Percentiles rank a stretch among this genome's conserved stretches.
These are phyloP conservation scores for Bombus difficillimus DNA, from an alignment of 1,140 invertebrate species.

Conservation along the genomic window DNA sequence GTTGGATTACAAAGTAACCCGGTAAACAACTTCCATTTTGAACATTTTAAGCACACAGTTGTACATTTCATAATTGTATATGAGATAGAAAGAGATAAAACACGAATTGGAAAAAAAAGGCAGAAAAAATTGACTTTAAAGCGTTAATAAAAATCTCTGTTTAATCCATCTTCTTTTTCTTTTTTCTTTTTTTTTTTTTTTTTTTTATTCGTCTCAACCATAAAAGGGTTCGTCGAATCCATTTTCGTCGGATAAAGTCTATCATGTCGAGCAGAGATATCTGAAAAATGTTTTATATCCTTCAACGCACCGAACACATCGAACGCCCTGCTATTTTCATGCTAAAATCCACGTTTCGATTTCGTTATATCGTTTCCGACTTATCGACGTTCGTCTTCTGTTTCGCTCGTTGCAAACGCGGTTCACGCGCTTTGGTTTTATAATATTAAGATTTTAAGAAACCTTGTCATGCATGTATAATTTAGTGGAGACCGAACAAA, in stretches of 20 bases:
- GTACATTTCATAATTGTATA: background rate
- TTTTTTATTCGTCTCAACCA: background rate
- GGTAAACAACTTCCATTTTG: background rate
- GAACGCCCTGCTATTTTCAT: constrained; percentile 30
- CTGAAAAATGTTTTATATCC: constrained; percentile 36
- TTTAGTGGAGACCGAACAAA: background rate
- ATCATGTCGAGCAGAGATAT: background rate
- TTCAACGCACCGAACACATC: constrained; percentile 29
- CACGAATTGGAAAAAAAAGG: no score
- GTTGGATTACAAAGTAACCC: background rate
- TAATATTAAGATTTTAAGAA: background rate
- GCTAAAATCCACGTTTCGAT: constrained; percentile 38
- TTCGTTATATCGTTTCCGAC: constrained; percentile 20
- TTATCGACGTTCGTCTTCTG: constrained; percentile 22
- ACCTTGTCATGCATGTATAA: background rate
- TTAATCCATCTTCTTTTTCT: background rate
- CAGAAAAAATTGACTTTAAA: background rate
- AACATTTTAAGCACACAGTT: background rate
- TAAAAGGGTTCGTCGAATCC: constrained; percentile 16
- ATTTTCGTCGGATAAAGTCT: constrained; percentile 27
- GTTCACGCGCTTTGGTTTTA: background rate
- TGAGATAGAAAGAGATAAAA: background rate
- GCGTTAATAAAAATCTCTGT: background rate
- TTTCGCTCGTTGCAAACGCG: background rate
- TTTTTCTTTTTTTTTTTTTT: background rate